phyloP scores from a whole-genome alignment of 2,888 invertebrate species.

The Mythimna impura region DNA sequence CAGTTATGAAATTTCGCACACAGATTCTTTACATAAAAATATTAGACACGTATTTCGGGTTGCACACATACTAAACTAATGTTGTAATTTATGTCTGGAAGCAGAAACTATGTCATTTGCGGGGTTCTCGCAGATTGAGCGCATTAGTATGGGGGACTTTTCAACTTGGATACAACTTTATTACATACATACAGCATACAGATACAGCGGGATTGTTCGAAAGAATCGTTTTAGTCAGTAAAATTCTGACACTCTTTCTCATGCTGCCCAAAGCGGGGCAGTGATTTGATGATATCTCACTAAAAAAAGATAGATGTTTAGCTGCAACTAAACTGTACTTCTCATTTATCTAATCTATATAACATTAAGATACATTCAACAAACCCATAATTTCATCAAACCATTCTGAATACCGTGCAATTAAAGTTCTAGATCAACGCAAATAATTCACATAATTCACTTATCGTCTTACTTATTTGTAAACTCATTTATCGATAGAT shows the following conservation, averaged over 20 bases:
- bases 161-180: too few species aligned
- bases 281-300: too few species aligned
- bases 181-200: too few species aligned
- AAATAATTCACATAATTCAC: conserved; percentile 41
- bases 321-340: background rate
- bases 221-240: too few species aligned
- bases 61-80: too few species aligned
- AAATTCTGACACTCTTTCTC: too few species aligned
- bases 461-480: conserved; percentile 24
- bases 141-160: background rate
- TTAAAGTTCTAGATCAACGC: conserved; percentile 19
- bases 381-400: background rate
- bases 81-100: background rate
- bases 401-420: conserved; percentile 6
- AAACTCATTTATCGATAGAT: conserved; percentile 72
- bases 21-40: too few species aligned
- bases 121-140: background rate
- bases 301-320: too few species aligned
- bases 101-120: background rate
- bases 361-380: background rate
- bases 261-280: too few species aligned
- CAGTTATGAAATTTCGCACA: too few species aligned
- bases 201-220: too few species aligned
- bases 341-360: background rate
- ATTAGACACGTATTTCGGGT: too few species aligned